These are phyloP conservation scores for Orientallactaga bullata DNA, from an alignment of 2,113 vertebrate species.

Conservation along the genomic window DNA sequence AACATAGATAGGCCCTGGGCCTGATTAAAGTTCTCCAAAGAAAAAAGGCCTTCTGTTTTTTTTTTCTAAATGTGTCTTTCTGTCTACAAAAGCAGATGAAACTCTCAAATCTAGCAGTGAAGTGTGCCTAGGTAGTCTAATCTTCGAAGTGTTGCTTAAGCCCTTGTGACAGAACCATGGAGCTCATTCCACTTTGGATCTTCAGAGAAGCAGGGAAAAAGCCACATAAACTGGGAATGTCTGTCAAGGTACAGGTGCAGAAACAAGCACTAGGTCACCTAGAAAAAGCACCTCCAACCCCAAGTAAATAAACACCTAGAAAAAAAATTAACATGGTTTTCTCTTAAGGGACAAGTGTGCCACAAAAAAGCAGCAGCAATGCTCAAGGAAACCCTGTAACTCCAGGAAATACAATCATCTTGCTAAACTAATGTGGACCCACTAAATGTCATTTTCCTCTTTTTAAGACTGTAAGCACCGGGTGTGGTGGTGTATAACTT, in stretches of 20 bases:
- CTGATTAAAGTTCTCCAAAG: background rate
- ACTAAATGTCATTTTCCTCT: background rate
- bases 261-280: background rate
- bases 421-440: background rate
- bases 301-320: conserved; percentile 23
- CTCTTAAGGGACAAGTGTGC: background rate
- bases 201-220: conserved; percentile 5
- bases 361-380: background rate
- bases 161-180: background rate
- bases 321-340: background rate
- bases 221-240: background rate
- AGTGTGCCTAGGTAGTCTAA: background rate
- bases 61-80: background rate
- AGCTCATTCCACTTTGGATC: background rate
- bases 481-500: no score
- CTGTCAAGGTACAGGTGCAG: background rate
- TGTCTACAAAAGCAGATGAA: conserved; percentile 2
- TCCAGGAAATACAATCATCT: background rate
- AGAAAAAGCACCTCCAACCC: background rate
- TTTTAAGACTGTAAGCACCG: no score
- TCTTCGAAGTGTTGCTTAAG: background rate
- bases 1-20: background rate
- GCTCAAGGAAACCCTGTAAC: background rate
- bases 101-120: conserved; percentile 8
- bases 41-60: background rate